Percentiles rank a stretch among this genome's conserved stretches.
Evolutionary conservation across 2,888 invertebrate genomes (phyloP).

Genomic region (Syrista parreyssii): DNA sequence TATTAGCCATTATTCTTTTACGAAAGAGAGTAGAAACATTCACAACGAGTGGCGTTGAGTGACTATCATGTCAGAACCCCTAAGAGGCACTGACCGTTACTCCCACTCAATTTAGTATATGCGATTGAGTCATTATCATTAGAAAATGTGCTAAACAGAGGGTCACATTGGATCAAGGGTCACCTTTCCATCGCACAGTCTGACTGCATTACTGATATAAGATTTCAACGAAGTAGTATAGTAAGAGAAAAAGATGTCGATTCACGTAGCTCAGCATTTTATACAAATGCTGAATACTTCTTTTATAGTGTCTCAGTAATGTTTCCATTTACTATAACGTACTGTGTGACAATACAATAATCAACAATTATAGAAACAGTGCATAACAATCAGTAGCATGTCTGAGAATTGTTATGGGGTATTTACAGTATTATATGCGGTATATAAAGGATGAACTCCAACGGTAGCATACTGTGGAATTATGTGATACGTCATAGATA

Average conservation of each 20-base stretch:
- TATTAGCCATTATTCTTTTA: constrained; percentile 19
- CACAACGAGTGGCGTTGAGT: constrained; percentile 4
- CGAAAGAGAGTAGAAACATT: background rate
- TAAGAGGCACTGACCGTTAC: background rate
- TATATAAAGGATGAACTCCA: too few relatives aligned
- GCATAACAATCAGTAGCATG: too few relatives aligned
- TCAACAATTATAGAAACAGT: background rate
- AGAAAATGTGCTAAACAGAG: constrained; percentile 16
- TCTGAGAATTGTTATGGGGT: too few relatives aligned
- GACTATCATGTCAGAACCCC: background rate
- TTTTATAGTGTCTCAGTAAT: background rate
- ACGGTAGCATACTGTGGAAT: too few relatives aligned
- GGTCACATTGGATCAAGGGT: constrained; percentile 34
- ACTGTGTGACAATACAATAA: background rate
- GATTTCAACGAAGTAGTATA: constrained; percentile 1
- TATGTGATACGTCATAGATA: too few relatives aligned
- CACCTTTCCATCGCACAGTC: constrained; percentile 24
- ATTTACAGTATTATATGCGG: too few relatives aligned
- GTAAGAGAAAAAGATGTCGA: background rate
- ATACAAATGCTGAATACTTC: background rate
- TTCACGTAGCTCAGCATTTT: background rate
- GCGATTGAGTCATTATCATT: constrained; percentile 28
- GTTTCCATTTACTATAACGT: background rate
- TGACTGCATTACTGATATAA: constrained; percentile 20
- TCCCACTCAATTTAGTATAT: background rate